Evolutionary conservation across 2,113 vertebrate genomes (phyloP).

Genomic region (Glareola pratincola): DNA sequence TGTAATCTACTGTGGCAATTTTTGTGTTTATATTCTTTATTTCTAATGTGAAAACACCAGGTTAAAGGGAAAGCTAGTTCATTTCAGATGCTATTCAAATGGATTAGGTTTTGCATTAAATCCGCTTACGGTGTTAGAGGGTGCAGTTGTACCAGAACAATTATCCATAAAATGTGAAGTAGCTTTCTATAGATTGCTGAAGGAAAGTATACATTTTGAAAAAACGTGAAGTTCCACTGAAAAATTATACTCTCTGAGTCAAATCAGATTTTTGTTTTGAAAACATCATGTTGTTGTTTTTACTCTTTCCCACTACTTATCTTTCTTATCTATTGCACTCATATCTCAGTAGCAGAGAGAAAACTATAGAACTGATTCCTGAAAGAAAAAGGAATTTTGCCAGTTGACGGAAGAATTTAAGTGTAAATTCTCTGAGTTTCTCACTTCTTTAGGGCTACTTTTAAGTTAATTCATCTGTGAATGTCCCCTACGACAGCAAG

Average conservation of each 20-base stretch:
- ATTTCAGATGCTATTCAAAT: neutral
- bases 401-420: neutral
- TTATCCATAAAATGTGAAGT: neutral
- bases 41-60: neutral
- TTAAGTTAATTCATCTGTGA: neutral
- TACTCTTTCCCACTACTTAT: neutral
- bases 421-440: neutral
- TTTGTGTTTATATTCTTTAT: neutral
- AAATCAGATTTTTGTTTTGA: neutral
- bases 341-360: neutral
- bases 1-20: neutral
- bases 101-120: slow-evolving; percentile 7
- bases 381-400: neutral
- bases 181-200: neutral
- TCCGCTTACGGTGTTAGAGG: neutral
- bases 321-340: neutral
- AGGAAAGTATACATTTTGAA: neutral
- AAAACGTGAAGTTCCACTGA: neutral
- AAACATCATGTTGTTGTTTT: neutral
- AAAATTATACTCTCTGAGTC: neutral
- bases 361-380: neutral
- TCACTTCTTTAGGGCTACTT: neutral
- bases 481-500: neutral
- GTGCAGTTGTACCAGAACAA: neutral
- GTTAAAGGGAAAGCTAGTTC: neutral